Evolutionary conservation across 2,797 vertebrate genomes (phyloP), one percentile per base, ranked within the genome.

Genomic region (Artibeus jamaicensis): DNA sequence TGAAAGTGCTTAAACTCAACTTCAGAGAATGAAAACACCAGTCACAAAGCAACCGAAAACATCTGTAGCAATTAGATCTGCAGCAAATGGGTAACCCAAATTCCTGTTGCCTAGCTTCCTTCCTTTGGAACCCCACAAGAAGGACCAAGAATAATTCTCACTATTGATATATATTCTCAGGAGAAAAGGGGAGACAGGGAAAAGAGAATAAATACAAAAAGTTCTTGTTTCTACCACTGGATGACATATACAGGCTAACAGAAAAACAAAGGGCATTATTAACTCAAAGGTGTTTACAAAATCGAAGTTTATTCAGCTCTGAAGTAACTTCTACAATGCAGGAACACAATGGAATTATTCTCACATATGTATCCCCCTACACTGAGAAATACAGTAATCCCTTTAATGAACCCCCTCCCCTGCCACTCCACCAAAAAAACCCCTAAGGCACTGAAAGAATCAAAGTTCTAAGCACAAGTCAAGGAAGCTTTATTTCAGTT

Each of bases 221-320:
- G 46, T 89, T 83, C 46, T 24, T 73, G 42, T 83, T 86, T 92
- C 68, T 82, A 53, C 55, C 62, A 90, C 76, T 84, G 71, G 48
- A 86, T 86, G 62, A 76, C 90, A 97, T 9, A 29, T 55, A 32
- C 34, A 91, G 12, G 50, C n/a, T 55, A 85, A 59, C 0, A 83
- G 67, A 83, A 93, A 96, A 94, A 46, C 78, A 86, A 89, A 16
- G 37, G 37, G 46, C 76, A 73, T 82, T 78, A 93, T 82, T 78
- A 93, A 92, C 89, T 91, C 53, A 94, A 82, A 89, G 59, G 16
- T 79, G 37, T 50, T 89, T 29, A 65, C 21, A 68, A 90, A 87
- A 70, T 57, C 2, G 32, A 77, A 57, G 48, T 82, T 91, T 74
- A 94, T 77, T 70, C 50, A 76, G 29, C 37, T 93, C 78, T 68